phyloP scores from a whole-genome alignment of 2,113 vertebrate species.

The Mustela lutreola region DNA sequence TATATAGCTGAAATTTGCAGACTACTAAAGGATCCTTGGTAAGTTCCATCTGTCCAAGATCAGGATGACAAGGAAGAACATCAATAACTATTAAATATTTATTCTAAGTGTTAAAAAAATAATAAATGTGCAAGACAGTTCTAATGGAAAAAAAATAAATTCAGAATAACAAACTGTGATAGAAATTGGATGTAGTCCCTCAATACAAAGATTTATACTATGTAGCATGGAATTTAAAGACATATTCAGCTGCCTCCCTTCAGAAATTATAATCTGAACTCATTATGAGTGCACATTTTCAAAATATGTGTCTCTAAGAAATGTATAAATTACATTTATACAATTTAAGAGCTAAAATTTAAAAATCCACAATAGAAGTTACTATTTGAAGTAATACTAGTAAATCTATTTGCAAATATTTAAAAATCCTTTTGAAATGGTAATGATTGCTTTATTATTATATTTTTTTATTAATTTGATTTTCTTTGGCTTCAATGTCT shows the following conservation, averaged over 20 bases:
- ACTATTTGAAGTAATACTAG: neutral
- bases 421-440: constrained; percentile 29
- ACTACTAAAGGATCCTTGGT: constrained; percentile 22
- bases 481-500: constrained; percentile 45
- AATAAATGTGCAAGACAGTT: neutral
- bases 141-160: constrained; percentile 62
- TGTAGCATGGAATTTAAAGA: constrained; percentile 11
- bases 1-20: constrained; percentile 30
- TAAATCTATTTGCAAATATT: constrained; percentile 27
- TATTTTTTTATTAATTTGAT: constrained; percentile 31
- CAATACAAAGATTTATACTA: neutral
- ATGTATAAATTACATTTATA: neutral
- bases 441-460: neutral
- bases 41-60: constrained; percentile 23
- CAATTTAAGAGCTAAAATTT: neutral
- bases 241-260: neutral
- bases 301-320: neutral
- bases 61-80: constrained; percentile 20
- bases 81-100: constrained; percentile 72
- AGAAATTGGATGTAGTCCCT: neutral
- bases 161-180: neutral
- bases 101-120: constrained; percentile 65
- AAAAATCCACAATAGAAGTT: neutral
- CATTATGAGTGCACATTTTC: neutral
- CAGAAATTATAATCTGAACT: constrained; percentile 50